Evolutionary conservation across 2,888 invertebrate genomes (phyloP), one percentile per base, ranked within the genome.

Genomic region (Ormyrus thymus): DNA sequence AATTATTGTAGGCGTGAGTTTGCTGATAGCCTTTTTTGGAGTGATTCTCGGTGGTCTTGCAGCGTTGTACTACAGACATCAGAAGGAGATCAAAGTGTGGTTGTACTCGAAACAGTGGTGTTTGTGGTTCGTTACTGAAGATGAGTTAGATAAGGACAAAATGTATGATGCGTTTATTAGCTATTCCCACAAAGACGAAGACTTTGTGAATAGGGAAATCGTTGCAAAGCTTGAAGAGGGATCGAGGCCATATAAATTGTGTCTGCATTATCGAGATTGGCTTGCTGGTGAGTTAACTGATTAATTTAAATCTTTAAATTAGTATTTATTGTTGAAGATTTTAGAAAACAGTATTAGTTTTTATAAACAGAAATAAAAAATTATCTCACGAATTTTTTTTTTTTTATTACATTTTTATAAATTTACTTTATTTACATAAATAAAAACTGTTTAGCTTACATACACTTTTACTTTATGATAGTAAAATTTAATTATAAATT

Each of bases 141-240:
- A 94, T 71, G 95, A 95, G 81, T 87, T 95, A 15, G 95, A 95
- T 87, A 93, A 93, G 82, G 92, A 94, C 84, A 93, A 93, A 81
- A 86, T 90, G 58, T 96, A 93, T 88, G 95, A 97, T 88, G 96
- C 95, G 0, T 97, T 97, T 88, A 92, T 97, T 81, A 95, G 96
- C 84, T 96, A 94, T 87, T 94, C 96, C 4, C 94, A 95, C 86
- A 92, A 93, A 86, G 96, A 97, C 87, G 94, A 94, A 85, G 92
- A 92, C 4, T 94, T 94, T 85, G 93, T 95, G 8, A 90, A 92
- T 0, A 92, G 93, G n/a, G 91, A 93, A 81, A 87, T 96, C 80
- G 91, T 95, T 64, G 92, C 94, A 0, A 92, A 92, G 69, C 90
- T 96, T 78, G 95, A 95, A 88, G 90, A 89, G 74, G 93, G 93